Evolutionary conservation across 2,113 vertebrate genomes (phyloP).

Genomic region (Campylorhamphus procurvoides): DNA sequence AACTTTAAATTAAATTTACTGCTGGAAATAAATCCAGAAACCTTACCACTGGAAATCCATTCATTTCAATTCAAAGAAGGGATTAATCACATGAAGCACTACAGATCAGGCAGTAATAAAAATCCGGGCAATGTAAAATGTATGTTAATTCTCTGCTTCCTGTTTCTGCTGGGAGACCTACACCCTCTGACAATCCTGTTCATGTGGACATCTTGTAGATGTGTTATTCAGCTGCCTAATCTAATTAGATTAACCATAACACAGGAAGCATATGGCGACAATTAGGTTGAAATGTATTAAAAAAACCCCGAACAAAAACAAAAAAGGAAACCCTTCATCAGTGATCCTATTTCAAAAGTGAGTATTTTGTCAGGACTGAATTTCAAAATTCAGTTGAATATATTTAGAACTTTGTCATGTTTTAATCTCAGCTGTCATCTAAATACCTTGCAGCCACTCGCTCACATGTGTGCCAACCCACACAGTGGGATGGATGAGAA

Average conservation of each 20-base stretch:
- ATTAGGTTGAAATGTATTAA: background rate
- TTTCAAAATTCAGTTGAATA: background rate
- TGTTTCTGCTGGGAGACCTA: background rate
- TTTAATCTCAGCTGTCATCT: background rate
- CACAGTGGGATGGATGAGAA: background rate
- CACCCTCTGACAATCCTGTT: background rate
- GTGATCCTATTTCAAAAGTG: background rate
- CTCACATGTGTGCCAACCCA: background rate
- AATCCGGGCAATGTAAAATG: background rate
- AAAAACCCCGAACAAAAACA: background rate
- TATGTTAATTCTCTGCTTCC: background rate
- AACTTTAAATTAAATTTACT: background rate
- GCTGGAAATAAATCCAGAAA: background rate
- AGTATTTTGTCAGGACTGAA: background rate
- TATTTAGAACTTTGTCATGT: background rate
- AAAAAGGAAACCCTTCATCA: background rate
- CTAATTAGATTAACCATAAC: background rate
- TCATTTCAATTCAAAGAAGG: background rate
- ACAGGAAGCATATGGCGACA: background rate
- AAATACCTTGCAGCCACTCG: fast-evolving
- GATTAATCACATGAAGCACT: background rate
- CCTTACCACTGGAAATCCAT: background rate
- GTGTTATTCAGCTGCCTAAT: background rate
- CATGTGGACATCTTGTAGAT: fast-evolving
- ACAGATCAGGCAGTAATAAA: background rate